Evolutionary conservation across 2,797 vertebrate genomes (phyloP).

Genomic region (Diplodus sargus): DNA sequence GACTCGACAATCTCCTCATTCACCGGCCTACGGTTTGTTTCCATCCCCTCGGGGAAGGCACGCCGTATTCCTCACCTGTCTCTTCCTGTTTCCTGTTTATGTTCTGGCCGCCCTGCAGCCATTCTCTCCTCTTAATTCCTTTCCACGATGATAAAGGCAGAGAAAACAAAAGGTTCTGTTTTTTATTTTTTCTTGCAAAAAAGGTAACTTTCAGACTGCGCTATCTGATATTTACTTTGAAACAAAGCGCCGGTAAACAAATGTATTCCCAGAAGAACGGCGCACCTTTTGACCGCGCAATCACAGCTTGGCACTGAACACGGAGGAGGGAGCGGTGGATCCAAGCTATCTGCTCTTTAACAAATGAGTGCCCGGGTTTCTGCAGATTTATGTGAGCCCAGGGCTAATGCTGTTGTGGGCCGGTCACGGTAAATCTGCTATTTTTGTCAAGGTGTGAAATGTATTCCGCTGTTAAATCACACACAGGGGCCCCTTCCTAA

Average conservation of each 20-base stretch:
- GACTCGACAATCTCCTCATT: constrained; percentile 52
- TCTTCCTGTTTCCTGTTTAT: constrained; percentile 52
- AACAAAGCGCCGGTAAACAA: constrained; percentile 49
- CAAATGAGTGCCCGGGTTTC: constrained; percentile 64
- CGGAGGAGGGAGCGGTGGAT: constrained; percentile 51
- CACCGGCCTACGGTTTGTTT: constrained; percentile 37
- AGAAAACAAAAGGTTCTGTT: constrained; percentile 32
- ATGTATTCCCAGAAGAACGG: constrained; percentile 46
- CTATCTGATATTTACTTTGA: constrained; percentile 52
- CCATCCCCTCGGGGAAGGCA: constrained; percentile 30
- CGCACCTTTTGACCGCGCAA: constrained; percentile 60
- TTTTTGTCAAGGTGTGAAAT: constrained; percentile 79
- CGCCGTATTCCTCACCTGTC: constrained; percentile 35
- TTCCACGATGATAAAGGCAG: constrained; percentile 28
- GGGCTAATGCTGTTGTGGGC: constrained; percentile 69
- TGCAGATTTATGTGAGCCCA: constrained; percentile 74
- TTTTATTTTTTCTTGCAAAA: constrained; percentile 41
- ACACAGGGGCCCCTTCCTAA: constrained; percentile 48
- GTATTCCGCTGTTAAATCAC: constrained; percentile 74
- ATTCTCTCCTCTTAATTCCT: constrained; percentile 36
- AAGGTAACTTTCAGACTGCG: constrained; percentile 36
- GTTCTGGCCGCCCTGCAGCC: constrained; percentile 47
- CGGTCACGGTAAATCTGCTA: constrained; percentile 76
- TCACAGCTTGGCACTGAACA: constrained; percentile 50
- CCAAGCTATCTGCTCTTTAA: constrained; percentile 67